These are phyloP conservation scores for Acleris cristana DNA, from an alignment of 2,888 invertebrate species.

Conservation along the genomic window DNA sequence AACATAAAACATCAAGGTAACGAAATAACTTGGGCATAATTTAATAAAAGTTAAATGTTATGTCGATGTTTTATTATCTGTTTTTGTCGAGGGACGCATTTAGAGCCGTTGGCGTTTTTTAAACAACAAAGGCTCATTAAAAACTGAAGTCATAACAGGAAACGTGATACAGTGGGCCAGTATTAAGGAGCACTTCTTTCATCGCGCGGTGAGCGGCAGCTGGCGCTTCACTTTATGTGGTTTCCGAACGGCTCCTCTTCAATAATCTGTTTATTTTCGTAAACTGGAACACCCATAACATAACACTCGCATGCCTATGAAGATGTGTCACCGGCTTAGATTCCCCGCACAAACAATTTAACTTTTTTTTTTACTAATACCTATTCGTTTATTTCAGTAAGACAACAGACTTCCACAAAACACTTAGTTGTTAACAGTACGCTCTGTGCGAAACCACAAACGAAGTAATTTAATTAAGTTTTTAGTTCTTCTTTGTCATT, in stretches of 20 bases:
- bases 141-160: constrained; percentile 82
- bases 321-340: constrained; percentile 58
- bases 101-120: constrained; percentile 70
- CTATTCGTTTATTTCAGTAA: background rate
- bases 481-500: constrained; percentile 4
- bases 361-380: background rate
- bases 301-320: constrained; percentile 65
- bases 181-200: constrained; percentile 72
- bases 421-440: background rate
- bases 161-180: constrained; percentile 76
- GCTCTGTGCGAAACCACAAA: background rate
- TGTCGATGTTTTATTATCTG: constrained; percentile 31
- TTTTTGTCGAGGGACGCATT: constrained; percentile 57
- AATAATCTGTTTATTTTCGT: constrained; percentile 80
- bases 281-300: constrained; percentile 74
- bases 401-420: background rate
- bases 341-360: constrained; percentile 36
- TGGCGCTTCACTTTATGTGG: constrained; percentile 80
- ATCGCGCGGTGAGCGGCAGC: constrained; percentile 77
- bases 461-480: constrained; percentile 5
- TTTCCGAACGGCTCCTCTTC: constrained; percentile 74
- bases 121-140: constrained; percentile 77
- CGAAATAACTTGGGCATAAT: constrained; percentile 24
- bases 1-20: constrained; percentile 27
- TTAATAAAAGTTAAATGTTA: constrained; percentile 35